Evolutionary conservation across 2,797 vertebrate species (phyloP), one percentile per base, ranked within the genome.

Genomic region (Trachurus trachurus): DNA sequence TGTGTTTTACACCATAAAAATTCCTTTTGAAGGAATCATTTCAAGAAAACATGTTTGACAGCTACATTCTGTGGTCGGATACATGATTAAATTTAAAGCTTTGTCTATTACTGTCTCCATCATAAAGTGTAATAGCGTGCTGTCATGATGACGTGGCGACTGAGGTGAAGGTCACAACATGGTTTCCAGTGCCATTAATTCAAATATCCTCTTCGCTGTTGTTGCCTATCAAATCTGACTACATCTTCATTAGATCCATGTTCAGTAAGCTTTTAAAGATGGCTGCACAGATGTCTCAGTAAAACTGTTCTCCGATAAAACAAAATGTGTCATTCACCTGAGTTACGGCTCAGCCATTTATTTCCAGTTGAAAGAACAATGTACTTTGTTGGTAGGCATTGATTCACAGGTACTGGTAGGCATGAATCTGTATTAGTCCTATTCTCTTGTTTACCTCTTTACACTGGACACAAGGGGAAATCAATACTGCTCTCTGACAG

Each of bases 401-500:
- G 77, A 74, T 79, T 74, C 37, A 75, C 67, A 76, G 31, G 37
- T 40, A 67, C 34, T 75, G 11, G 11, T 49, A 44, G 22, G 10
- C 66, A 64, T 52, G 42, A n/a, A 6, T 40, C 17, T 50, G 65
- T 37, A 62, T 53, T 59, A 26, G 8, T 56, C 57, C 69, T 37
- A n/a, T 77, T 79, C 40, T 50, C 40, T 71, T 81, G 78, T 88
- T 89, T 86, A 78, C 74, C 78, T 80, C 61, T 73, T 72, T 40
- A 66, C 31, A 70, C 62, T 70, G 71, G 75, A 85, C 81, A 86
- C 74, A 81, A 58, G 37, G 50, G 40, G 50, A 65, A 83, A 87
- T 89, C 84, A 82, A 86, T 89, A 70, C 57, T 9, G 12, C 42
- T 56, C 78, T 62, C 75, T 78, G 78, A 85, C 80, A 78, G 75